Conservation (phyloP, 1,140 invertebrate genomes). For the Trichonephila clavipes region DNA sequence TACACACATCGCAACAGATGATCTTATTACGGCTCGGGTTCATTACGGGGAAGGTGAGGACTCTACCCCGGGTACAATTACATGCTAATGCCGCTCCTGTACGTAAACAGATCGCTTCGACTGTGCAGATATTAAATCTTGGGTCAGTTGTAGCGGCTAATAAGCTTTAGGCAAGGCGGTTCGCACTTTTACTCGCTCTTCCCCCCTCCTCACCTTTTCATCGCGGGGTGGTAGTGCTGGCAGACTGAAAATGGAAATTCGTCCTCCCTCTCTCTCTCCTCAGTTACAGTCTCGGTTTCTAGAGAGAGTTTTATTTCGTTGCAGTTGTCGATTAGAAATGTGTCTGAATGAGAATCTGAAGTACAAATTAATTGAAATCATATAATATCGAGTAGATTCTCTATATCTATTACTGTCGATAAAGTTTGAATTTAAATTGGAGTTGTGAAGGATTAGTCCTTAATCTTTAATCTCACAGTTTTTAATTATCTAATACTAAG, state of each 20-base stretch:
- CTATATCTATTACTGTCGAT: too few relatives aligned
- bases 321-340: neutral
- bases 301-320: neutral
- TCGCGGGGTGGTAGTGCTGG: neutral
- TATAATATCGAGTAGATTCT: too few relatives aligned
- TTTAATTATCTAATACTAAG: too few relatives aligned
- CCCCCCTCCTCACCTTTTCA: neutral
- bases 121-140: constrained; percentile 55
- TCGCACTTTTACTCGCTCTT: too few relatives aligned
- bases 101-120: constrained; percentile 59
- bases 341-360: neutral
- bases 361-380: too few relatives aligned
- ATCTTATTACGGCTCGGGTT: neutral
- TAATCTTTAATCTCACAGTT: too few relatives aligned
- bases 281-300: neutral
- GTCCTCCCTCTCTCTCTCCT: neutral
- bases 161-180: constrained; percentile 35
- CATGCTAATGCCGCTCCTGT: constrained; percentile 56
- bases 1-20: neutral
- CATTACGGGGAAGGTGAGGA: neutral
- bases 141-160: constrained; percentile 59
- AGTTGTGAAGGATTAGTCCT: too few relatives aligned
- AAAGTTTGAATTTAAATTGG: too few relatives aligned
- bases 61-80: constrained; percentile 55
- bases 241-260: neutral